phyloP scores from a whole-genome alignment of 2,888 invertebrate genomes.

The Hypselothyrea guttata region DNA sequence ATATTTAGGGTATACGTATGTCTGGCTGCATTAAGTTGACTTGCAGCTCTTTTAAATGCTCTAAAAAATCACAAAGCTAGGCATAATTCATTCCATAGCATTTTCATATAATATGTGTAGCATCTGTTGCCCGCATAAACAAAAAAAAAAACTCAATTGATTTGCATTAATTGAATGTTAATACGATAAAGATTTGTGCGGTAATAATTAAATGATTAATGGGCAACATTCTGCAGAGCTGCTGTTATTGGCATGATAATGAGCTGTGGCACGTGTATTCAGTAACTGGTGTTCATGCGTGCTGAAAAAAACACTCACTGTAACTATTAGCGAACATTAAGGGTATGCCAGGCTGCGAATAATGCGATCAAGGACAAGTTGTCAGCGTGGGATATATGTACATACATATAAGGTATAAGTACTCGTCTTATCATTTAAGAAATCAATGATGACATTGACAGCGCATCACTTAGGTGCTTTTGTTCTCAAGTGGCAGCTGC shows the following conservation, averaged over 20 bases:
- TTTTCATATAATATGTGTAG: constrained; percentile 20
- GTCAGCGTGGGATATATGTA: constrained; percentile 7
- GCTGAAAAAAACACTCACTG: background rate
- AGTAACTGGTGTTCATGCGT: no score
- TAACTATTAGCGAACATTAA: background rate
- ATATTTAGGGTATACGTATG: no score
- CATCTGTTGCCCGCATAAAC: constrained; percentile 38
- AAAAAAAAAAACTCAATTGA: constrained; percentile 33
- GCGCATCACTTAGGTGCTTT: constrained; percentile 61
- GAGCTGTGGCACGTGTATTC: constrained; percentile 16
- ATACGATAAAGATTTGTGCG: constrained; percentile 54
- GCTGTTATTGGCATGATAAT: constrained; percentile 27
- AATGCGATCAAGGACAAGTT: constrained; percentile 44
- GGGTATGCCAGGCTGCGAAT: background rate
- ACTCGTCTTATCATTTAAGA: constrained; percentile 53
- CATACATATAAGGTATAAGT: constrained; percentile 16
- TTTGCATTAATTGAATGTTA: constrained; percentile 72
- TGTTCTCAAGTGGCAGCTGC: constrained; percentile 54
- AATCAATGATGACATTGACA: constrained; percentile 52
- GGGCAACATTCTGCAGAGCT: constrained; percentile 10
- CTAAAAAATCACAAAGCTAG: background rate
- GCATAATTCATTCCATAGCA: constrained; percentile 39
- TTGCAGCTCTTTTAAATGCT: no score
- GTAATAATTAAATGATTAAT: constrained; percentile 72
- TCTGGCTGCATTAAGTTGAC: background rate